Evolutionary conservation across 1,140 invertebrate species (phyloP).

Genomic region (Rhizoglyphus robini): DNA sequence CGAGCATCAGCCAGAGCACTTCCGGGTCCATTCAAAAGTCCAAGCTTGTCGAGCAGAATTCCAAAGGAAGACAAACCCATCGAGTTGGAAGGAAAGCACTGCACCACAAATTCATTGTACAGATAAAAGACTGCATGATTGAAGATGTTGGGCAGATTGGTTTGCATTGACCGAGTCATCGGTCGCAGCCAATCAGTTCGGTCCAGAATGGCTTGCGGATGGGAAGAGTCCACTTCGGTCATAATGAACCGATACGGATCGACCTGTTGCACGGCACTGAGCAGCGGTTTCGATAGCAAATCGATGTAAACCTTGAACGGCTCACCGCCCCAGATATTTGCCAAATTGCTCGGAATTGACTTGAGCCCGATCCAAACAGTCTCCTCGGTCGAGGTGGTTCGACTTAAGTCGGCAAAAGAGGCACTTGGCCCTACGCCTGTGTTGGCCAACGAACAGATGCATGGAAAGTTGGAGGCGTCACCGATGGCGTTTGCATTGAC

Average conservation of each 20-base stretch:
- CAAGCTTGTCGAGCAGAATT: neutral
- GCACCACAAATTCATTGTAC: conserved; percentile 5
- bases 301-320: neutral
- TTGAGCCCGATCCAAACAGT: neutral
- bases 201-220: neutral
- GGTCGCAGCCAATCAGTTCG: neutral
- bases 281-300: neutral
- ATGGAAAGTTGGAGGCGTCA: neutral
- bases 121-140: neutral
- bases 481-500: too few species aligned
- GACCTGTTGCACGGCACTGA: neutral
- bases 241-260: neutral
- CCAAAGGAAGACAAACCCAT: neutral
- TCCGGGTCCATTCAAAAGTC: neutral
- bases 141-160: neutral
- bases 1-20: neutral
- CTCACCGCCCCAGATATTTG: conserved; percentile 6
- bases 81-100: neutral
- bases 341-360: neutral
- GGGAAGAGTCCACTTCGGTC: neutral
- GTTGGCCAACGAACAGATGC: neutral
- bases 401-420: neutral
- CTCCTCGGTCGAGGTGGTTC: neutral
- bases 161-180: neutral
- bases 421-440: neutral